A percentile compares a stretch with the other conserved stretches of the same genome.
Evolutionary conservation across 2,797 vertebrate species (phyloP).

Genomic region (Smutsia gigantea): DNA sequence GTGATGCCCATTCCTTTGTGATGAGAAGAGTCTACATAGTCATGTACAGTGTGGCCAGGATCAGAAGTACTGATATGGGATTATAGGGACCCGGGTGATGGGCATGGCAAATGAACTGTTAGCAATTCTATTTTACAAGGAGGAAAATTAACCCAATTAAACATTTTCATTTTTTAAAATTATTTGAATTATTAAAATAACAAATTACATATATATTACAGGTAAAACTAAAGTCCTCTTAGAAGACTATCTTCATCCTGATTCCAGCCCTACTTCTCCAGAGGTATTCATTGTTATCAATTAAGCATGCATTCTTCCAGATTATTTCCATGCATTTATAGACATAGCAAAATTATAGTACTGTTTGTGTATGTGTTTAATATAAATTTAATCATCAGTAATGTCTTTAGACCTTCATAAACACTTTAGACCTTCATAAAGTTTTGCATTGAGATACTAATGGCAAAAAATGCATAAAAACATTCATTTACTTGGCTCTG

Average conservation of each 20-base stretch:
- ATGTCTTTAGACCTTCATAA: neutral
- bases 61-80: neutral
- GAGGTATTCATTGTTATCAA: neutral
- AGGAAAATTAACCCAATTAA: conserved; percentile 3
- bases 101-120: neutral
- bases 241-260: neutral
- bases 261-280: neutral
- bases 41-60: neutral
- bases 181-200: conserved; percentile 14
- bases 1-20: neutral
- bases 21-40: neutral
- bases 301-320: neutral
- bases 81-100: neutral
- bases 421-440: neutral
- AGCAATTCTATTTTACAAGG: neutral
- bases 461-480: neutral
- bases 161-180: neutral
- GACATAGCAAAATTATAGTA: neutral
- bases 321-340: neutral
- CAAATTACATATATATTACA: neutral
- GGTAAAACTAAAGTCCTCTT: neutral
- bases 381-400: conserved; percentile 23
- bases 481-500: neutral
- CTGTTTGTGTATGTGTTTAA: neutral
- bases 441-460: neutral